Base-by-base conservation (phyloP, 92 coral and sea anemone genomes). In the Umimayanthus chanpuru region DNA sequence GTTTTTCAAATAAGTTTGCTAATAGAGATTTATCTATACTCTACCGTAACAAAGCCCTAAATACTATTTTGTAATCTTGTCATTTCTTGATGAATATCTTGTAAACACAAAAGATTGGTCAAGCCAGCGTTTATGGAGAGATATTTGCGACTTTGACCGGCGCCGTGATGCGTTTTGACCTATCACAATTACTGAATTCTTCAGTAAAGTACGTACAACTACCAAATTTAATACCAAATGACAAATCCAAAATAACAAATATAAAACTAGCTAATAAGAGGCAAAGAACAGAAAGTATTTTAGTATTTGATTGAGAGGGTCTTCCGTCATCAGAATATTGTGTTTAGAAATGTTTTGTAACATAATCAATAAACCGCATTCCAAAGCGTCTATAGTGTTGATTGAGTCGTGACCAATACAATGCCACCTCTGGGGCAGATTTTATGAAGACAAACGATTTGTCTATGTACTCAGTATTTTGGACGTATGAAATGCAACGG, bases 271-370 rank as follows among this genome's bases (percentile, higher is more conserved):
- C 36, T 32, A 20, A n/a, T n/a, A n/a, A 80, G 44, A 44, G 21
- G 65, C 67, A 61, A 61, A 18, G 68, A 18, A 18, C n/a, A 61
- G n/a, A 3, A 8, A 20, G 6, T 61, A 16, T 61, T 61, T 4
- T 61, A 61, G 32, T 80, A 32, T 80, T 80, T 55, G 28, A 32
- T 80, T 9, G 68, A 80, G 68, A 53, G 15, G 21, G n/a, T 80
- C 84, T 43, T 64, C 38, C 56, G 73, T 11, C 87, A 66, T 16
- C 78, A 61, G 18, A 81, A 81, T 55, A 65, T 58, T 53, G 28
- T 81, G 72, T 81, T 81, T 58, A 61, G 73, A 61, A 5, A 28
- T 78, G 61, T 78, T 78, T 49, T 49, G 82, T 44, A 78, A 78
- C 64, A 78, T 29, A 49, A 77, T 78, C 50, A 58, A 61, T 81